Conservation (phyloP, 2,113 vertebrate species). For the Odontesthes bonariensis region DNA sequence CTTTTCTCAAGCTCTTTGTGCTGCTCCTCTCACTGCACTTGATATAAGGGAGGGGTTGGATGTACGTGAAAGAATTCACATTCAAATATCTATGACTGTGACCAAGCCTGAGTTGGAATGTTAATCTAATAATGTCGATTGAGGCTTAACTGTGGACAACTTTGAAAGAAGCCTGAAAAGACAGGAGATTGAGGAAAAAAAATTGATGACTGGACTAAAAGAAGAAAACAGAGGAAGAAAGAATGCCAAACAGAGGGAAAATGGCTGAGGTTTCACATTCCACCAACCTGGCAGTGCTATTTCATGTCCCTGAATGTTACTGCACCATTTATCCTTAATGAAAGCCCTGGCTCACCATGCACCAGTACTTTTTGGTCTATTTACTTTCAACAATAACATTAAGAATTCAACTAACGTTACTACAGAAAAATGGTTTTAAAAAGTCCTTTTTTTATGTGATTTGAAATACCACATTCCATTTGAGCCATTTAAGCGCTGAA, state of each 20-base stretch:
- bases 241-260: slow-evolving; percentile 66
- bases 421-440: slow-evolving; percentile 10
- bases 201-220: slow-evolving; percentile 68
- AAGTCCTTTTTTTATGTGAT: slow-evolving; percentile 36
- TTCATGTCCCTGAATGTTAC: slow-evolving; percentile 57
- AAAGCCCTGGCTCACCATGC: slow-evolving; percentile 52
- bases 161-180: slow-evolving; percentile 51
- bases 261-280: slow-evolving; percentile 74
- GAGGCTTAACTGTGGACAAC: slow-evolving; percentile 54
- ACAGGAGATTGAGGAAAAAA: slow-evolving; percentile 29
- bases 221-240: slow-evolving; percentile 44
- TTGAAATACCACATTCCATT: slow-evolving; percentile 52
- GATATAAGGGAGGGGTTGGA: slow-evolving; percentile 67
- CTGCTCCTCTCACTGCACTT: slow-evolving; percentile 67
- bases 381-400: slow-evolving; percentile 60
- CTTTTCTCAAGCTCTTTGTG: slow-evolving; percentile 72
- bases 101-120: slow-evolving; percentile 75
- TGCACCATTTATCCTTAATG: slow-evolving; percentile 70
- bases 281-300: slow-evolving; percentile 48
- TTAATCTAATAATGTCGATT: slow-evolving; percentile 78
- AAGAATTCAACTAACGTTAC: slow-evolving; percentile 39
- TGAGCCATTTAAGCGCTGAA: slow-evolving; percentile 50
- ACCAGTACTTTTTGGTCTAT: slow-evolving; percentile 53
- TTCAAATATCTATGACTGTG: slow-evolving; percentile 72
- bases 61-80: slow-evolving; percentile 75